These are phyloP conservation scores for Anolis sagrei DNA, from an alignment of 2,113 vertebrate genomes.

Conservation along the genomic window DNA sequence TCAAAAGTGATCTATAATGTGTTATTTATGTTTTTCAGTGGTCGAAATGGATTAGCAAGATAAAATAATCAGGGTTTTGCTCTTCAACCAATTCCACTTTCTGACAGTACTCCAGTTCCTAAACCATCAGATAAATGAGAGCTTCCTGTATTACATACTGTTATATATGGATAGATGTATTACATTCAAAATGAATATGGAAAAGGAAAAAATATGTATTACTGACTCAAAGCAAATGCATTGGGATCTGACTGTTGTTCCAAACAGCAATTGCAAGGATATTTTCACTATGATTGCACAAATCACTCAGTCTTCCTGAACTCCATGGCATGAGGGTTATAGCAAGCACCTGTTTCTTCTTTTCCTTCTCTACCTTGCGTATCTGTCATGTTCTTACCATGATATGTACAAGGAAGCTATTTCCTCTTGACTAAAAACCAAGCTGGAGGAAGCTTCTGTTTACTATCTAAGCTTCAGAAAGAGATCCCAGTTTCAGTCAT, in stretches of 20 bases:
- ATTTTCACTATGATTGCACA: conserved; percentile 26
- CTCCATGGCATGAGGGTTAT: conserved; percentile 7
- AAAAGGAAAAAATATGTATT: conserved; percentile 31
- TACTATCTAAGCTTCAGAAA: conserved; percentile 36
- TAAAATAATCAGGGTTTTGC: too few relatives aligned
- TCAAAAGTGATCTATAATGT: too few relatives aligned
- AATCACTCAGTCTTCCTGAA: conserved; percentile 38
- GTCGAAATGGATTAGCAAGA: too few relatives aligned
- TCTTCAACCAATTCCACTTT: too few relatives aligned
- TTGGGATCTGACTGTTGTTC: background rate
- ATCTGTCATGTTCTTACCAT: conserved; percentile 28
- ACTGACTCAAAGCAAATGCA: too few relatives aligned
- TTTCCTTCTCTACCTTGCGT: background rate
- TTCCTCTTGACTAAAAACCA: conserved; percentile 48
- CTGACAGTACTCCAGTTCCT: too few relatives aligned
- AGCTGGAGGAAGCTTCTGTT: conserved; percentile 34
- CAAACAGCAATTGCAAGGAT: conserved; percentile 31
- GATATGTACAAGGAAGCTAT: conserved; percentile 41
- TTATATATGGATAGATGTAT: background rate
- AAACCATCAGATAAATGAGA: too few relatives aligned
- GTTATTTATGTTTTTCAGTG: too few relatives aligned
- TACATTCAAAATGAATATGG: conserved; percentile 49
- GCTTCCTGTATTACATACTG: too few relatives aligned
- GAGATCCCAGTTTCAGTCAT: conserved; percentile 11
- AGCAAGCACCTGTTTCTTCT: conserved; percentile 12